Percentiles rank a stretch among this genome's conserved stretches.
phyloP scores from a whole-genome alignment of 2,888 invertebrate genomes.

The Onthophagus sagittarius region DNA sequence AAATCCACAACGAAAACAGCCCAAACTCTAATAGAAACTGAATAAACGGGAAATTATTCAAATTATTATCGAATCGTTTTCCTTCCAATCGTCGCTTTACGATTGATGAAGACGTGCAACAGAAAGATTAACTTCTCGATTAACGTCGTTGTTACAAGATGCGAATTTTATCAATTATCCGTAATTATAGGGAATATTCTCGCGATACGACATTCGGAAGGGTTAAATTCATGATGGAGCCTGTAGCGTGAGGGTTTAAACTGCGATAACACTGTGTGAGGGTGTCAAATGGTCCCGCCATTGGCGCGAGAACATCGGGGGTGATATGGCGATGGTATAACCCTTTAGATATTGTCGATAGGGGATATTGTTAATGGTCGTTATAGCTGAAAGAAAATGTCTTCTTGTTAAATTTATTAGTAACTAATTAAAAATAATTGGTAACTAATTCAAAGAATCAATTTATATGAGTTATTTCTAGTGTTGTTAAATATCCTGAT shows the following conservation, averaged over 20 bases:
- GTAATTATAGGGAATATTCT: constrained; percentile 34
- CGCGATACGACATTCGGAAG: constrained; percentile 33
- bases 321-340: constrained; percentile 36
- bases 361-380: constrained; percentile 44
- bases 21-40: too few relatives aligned
- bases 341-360: constrained; percentile 45
- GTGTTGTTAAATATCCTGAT: too few relatives aligned
- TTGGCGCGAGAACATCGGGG: constrained; percentile 41
- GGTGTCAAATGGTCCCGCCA: constrained; percentile 44
- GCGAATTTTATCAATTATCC: constrained; percentile 31
- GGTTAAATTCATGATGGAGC: constrained; percentile 43
- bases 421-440: not conserved
- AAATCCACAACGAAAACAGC: not conserved
- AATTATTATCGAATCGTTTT: not conserved
- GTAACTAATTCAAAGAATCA: too few relatives aligned
- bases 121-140: too few relatives aligned
- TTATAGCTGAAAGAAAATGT: constrained; percentile 46
- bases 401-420: constrained; percentile 35
- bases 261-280: constrained; percentile 46
- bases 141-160: constrained; percentile 10
- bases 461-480: too few relatives aligned
- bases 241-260: constrained; percentile 36
- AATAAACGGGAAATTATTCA: too few relatives aligned
- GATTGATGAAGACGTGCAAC: too few relatives aligned
- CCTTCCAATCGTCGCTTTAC: not conserved